Base-by-base conservation (phyloP, 1,140 invertebrate species). In the Sycophila sp. region DNA sequence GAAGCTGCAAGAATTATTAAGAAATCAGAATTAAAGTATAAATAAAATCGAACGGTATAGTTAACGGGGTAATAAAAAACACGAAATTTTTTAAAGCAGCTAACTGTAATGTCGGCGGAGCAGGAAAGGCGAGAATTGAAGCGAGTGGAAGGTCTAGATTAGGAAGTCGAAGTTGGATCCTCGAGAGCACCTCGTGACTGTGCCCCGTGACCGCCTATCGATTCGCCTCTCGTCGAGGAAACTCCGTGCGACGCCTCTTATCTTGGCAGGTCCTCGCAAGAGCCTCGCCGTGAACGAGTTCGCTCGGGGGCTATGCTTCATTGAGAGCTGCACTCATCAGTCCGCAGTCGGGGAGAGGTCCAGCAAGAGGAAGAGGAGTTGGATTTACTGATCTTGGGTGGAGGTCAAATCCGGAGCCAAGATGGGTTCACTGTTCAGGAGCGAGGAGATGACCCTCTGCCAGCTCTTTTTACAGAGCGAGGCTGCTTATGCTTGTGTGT, bases 401-500 rank as follows among this genome's bases (percentile, higher is more conserved):
- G n/a, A 36, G 17, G 24, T 4, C 19, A 51, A n/a, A 51, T 22
- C 32, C 34, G 6, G 51, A 45, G n/a, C n/a, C 28, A 86, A 81
- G 75, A 93, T 94, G 92, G 92, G 91, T 79, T 92, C 91, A 72
- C 87, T 94, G 81, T 96, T 96, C 85, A 88, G 94, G 53, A 96
- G 94, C 83, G 94, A 96, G 80, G 93, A 96, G 87, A 96, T 97
- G 94, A 93, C 93, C 73, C 88, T 96, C 72, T 96, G 94, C 88
- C 94, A 96, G 83, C 89, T 96, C 68, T 96, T 95, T 82, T 86
- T 97, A 60, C 95, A 96, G 86, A 95, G 94, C 84, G 96, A 98
- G 89, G 94, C 95, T 66, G 95, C 95, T 34, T 98, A 97, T 87
- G 92, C 94, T 30, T 97, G 95, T 88, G 95, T 97, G 66, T 95